phyloP scores from a whole-genome alignment of 1,140 invertebrate species.

The Octopus bimaculoides region DNA sequence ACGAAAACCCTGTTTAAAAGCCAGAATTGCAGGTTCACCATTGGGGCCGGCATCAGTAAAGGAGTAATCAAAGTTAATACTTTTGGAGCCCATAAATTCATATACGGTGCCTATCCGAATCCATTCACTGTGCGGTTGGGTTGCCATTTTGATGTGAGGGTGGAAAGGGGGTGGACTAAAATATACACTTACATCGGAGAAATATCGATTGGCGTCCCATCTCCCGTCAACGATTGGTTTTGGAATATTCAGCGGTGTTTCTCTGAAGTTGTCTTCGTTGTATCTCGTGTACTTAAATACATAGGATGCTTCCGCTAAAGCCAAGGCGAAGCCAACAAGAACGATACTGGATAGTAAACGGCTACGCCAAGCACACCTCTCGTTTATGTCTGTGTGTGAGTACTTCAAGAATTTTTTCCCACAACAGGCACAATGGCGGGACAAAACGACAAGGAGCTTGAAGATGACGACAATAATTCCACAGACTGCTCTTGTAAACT shows the following conservation, averaged over 20 bases:
- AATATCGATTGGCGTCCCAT: conserved; percentile 2
- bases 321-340: background rate
- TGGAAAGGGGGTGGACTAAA: conserved; percentile 4
- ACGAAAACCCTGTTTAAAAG: background rate
- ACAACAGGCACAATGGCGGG: conserved; percentile 2
- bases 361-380: background rate
- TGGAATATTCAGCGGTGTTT: background rate
- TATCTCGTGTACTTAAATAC: background rate
- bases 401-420: background rate
- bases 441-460: background rate
- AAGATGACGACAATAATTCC: background rate
- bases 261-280: background rate
- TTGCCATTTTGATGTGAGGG: background rate
- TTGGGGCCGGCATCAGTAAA: background rate
- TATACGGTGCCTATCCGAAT: background rate
- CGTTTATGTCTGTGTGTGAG: background rate
- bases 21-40: background rate
- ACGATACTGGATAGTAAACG: background rate
- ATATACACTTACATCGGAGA: background rate
- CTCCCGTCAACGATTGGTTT: background rate
- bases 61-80: background rate
- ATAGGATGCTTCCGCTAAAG: background rate
- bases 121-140: background rate
- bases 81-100: background rate
- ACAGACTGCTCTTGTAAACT: background rate